Percentiles rank a stretch among this genome's conserved stretches.
These are phyloP conservation scores for Hermaeophaga mercurialis DNA, from an alignment of 2,888 invertebrate genomes.

Conservation along the genomic window DNA sequence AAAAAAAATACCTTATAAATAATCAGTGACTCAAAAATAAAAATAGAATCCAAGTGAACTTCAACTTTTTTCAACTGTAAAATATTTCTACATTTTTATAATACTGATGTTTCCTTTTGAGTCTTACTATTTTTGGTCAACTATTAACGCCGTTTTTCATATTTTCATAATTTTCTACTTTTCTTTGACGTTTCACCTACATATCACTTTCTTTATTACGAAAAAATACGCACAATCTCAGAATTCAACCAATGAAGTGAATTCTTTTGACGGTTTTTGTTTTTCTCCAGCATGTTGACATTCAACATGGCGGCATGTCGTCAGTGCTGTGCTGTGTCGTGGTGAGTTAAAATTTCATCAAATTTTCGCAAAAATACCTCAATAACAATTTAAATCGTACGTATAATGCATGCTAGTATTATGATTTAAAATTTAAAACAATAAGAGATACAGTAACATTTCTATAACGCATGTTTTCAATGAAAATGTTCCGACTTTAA, in stretches of 20 bases:
- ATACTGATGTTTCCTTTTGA: background rate
- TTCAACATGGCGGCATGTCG: constrained; percentile 95
- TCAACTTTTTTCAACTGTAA: constrained; percentile 39
- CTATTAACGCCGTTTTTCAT: constrained; percentile 6
- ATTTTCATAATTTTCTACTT: background rate
- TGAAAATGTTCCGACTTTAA: constrained; percentile 28
- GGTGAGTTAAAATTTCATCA: constrained; percentile 70
- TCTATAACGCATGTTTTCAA: constrained; percentile 12
- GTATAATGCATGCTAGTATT: constrained; percentile 33
- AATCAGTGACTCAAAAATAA: constrained; percentile 32
- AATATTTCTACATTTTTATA: constrained; percentile 27
- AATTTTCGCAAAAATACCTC: constrained; percentile 46
- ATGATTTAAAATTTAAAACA: constrained; percentile 11
- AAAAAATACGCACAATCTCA: constrained; percentile 9
- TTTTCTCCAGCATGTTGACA: constrained; percentile 67
- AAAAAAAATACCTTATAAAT: constrained; percentile 18
- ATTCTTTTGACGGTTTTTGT: constrained; percentile 47
- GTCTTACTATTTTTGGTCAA: constrained; percentile 4
- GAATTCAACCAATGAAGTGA: constrained; percentile 20
- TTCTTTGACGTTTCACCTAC: constrained; percentile 5
- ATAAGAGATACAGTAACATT: constrained; percentile 6
- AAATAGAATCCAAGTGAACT: constrained; percentile 38
- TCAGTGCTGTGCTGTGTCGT: constrained; percentile 96
- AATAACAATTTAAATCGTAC: constrained; percentile 45
- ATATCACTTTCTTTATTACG: constrained; percentile 1